phyloP scores from a whole-genome alignment of 2,888 invertebrate genomes.

The Leptinotarsa peninsularis region DNA sequence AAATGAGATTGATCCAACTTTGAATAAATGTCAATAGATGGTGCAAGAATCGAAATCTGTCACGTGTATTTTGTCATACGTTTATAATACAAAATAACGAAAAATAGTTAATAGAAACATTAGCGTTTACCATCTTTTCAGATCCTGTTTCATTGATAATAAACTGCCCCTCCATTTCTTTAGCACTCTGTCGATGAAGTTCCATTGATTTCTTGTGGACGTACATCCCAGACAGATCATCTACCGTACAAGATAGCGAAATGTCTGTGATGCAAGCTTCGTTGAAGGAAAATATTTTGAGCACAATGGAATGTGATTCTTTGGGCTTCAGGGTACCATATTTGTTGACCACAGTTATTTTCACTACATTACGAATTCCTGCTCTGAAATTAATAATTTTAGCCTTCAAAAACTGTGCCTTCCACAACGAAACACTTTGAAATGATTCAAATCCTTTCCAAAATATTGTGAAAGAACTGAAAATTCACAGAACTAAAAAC shows the following conservation, averaged over 20 bases:
- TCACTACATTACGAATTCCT: conserved; percentile 42
- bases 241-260: conserved; percentile 61
- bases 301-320: conserved; percentile 59
- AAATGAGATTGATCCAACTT: no score
- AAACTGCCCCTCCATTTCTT: conserved; percentile 60
- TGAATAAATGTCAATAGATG: no score
- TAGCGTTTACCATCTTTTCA: conserved; percentile 55
- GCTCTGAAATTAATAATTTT: conserved; percentile 39
- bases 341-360: conserved; percentile 39
- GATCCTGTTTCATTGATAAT: conserved; percentile 63
- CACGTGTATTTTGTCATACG: no score
- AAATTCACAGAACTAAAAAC: no score
- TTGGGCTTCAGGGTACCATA: conserved; percentile 62
- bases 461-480: no score
- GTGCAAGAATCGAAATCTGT: no score
- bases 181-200: conserved; percentile 39
- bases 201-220: conserved; percentile 59
- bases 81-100: no score
- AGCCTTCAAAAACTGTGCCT: no score
- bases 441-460: no score
- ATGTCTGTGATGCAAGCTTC: conserved; percentile 57
- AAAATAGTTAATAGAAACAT: background rate
- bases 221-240: conserved; percentile 61
- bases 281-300: conserved; percentile 59
- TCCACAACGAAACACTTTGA: no score